Base-by-base conservation (phyloP, 92 coral and sea anemone species). In the Chrysogorgia sp. region DNA sequence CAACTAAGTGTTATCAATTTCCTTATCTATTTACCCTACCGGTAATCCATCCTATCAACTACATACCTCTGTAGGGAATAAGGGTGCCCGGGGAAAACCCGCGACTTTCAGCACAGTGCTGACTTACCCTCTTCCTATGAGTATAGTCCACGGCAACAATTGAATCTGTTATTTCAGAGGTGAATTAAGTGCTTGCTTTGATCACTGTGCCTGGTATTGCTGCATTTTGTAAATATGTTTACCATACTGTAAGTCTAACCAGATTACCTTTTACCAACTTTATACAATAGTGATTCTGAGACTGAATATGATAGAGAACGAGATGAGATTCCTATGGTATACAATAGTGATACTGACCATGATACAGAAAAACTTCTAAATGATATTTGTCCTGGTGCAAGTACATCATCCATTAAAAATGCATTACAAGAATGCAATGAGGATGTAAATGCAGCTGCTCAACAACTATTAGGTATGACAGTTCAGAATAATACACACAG, bases 401-500 rank as follows among this genome's bases (percentile, higher is more conserved):
- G 56, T 10, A 22, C 53, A 1, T 17, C 33, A 20, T 9, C 4
- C 3, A 67, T 37, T 7, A 67, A 67, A 35, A 35, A 4, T 64
- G 71, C 71, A 2, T 34, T 64, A 41, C 53, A 67, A 20, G 7
- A 67, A 17, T 67, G 55, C n/a, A 5, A 40, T 67, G 56, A 67
- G 33, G 71, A 64, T 64, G 71, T 21, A 2, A 64, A 64, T 29
- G 71, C 71, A 67, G 26, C 74, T 67, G 74, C 56, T 32, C 55
- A 67, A 23, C 74, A 67, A 41, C 74, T 37, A 34, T 67, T 67
- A 40, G 74, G 74, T 79, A 30, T n/a, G n/a, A n/a, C 32, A 17
- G 33, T 50, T 22, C 19, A 2, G 33, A 34, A 20, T 40, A 28
- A 28, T 59, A 13, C n/a, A 76, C 61, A 40, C 49, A 14, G 1